These are phyloP conservation scores for Dryas iulia DNA, from an alignment of 1,140 invertebrate species.

Conservation along the genomic window DNA sequence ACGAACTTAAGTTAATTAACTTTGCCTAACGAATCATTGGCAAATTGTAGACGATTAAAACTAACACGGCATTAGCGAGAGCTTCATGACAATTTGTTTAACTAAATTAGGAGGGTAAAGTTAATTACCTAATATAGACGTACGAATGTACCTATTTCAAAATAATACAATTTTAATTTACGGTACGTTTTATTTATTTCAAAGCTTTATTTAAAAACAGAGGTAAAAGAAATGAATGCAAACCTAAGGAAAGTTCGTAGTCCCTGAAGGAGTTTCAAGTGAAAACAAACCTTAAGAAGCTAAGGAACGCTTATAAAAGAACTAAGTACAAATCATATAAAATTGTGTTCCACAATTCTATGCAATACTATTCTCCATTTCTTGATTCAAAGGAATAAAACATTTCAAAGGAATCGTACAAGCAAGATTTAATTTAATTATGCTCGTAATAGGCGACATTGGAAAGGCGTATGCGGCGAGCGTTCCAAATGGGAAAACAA, in stretches of 20 bases:
- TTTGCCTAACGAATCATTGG: slow-evolving; percentile 24
- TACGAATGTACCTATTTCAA: too few species aligned
- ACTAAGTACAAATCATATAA: not conserved
- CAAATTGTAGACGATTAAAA: slow-evolving; percentile 29
- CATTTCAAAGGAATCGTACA: slow-evolving; percentile 35
- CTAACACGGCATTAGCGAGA: slow-evolving; percentile 23
- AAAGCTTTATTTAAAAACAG: not conserved
- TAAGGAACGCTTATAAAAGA: not conserved
- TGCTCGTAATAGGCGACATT: slow-evolving; percentile 45
- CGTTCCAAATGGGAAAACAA: slow-evolving; percentile 58
- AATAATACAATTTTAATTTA: not conserved
- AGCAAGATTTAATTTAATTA: slow-evolving; percentile 56
- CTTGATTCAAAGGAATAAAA: slow-evolving; percentile 21
- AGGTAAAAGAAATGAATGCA: not conserved
- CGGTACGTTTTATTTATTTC: not conserved
- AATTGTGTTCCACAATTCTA: not conserved
- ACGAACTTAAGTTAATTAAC: slow-evolving; percentile 2
- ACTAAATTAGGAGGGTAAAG: not conserved
- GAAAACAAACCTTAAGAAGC: not conserved
- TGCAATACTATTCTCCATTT: slow-evolving; percentile 7
- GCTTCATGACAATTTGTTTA: slow-evolving; percentile 2
- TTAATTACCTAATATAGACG: not conserved
- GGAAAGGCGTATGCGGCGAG: slow-evolving; percentile 36
- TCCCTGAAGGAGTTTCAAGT: not conserved
- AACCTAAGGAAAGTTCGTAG: not conserved